These are phyloP conservation scores for Thalassophryne amazonica DNA, from an alignment of 2,797 vertebrate species.

Conservation along the genomic window DNA sequence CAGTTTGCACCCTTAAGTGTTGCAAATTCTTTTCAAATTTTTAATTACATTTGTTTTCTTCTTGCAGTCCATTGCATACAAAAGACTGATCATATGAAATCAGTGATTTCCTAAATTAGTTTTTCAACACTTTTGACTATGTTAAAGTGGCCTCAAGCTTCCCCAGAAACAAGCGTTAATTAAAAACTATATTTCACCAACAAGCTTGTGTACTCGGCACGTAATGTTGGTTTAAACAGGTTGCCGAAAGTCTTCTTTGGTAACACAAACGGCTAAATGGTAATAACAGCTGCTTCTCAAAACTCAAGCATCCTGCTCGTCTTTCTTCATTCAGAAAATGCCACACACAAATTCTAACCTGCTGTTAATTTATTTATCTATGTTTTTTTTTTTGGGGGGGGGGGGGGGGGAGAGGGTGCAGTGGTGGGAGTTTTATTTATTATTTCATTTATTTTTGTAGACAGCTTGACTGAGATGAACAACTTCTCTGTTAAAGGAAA, in stretches of 20 bases:
- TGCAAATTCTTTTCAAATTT: neutral
- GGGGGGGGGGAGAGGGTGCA: no score
- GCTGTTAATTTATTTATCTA: no score
- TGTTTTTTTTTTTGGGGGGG: no score
- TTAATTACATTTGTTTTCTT: neutral
- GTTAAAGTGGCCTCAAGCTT: neutral
- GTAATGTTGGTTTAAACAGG: constrained; percentile 1
- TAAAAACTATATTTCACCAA: constrained; percentile 39
- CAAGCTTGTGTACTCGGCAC: neutral
- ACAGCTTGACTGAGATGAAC: no score
- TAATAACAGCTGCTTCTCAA: constrained; percentile 14
- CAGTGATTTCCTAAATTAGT: neutral
- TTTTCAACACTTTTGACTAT: neutral
- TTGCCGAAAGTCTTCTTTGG: constrained; percentile 17
- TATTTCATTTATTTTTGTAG: no score
- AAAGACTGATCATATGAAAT: neutral
- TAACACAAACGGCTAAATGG: neutral
- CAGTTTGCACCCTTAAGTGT: no score
- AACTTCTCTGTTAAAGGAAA: no score
- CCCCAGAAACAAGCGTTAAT: constrained; percentile 25
- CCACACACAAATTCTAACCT: no score
- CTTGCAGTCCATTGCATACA: neutral
- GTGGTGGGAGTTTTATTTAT: no score
- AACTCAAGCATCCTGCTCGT: no score
- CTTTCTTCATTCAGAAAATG: no score